These are phyloP conservation scores for Choloepus didactylus DNA, from an alignment of 2,797 vertebrate genomes.

Conservation along the genomic window DNA sequence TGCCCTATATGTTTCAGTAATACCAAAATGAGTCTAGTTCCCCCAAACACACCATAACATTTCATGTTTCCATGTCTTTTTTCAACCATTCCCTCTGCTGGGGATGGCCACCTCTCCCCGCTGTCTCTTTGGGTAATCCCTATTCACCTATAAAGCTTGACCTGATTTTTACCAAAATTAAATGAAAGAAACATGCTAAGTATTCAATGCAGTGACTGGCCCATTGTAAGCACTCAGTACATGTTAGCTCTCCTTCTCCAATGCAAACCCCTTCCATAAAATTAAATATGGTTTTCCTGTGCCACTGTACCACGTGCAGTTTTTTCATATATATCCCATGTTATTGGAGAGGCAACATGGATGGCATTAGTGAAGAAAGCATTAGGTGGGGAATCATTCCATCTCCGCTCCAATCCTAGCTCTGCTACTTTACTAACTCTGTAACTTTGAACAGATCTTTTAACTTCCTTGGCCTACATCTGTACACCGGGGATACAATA, in stretches of 20 bases:
- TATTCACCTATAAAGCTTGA: background rate
- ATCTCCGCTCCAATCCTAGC: background rate
- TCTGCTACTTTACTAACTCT: conserved; percentile 17
- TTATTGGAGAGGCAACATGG: background rate
- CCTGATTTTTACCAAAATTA: conserved; percentile 20
- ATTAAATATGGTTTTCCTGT: background rate
- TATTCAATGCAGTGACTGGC: background rate
- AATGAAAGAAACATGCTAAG: background rate
- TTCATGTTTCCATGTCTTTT: background rate
- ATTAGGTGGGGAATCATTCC: background rate
- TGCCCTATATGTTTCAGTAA: background rate
- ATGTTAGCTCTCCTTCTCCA: background rate
- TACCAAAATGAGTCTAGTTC: background rate
- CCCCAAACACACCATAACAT: background rate
- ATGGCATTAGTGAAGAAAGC: background rate
- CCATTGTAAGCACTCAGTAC: background rate
- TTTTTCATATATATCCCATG: background rate
- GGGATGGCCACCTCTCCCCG: background rate
- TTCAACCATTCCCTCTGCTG: background rate
- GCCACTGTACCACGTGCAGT: background rate
- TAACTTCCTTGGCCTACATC: background rate
- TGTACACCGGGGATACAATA: background rate
- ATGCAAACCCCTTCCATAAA: background rate
- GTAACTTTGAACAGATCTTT: background rate
- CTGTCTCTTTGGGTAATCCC: background rate